Base-by-base conservation (phyloP, 2,888 invertebrate species). In the Tiliacea citrago region DNA sequence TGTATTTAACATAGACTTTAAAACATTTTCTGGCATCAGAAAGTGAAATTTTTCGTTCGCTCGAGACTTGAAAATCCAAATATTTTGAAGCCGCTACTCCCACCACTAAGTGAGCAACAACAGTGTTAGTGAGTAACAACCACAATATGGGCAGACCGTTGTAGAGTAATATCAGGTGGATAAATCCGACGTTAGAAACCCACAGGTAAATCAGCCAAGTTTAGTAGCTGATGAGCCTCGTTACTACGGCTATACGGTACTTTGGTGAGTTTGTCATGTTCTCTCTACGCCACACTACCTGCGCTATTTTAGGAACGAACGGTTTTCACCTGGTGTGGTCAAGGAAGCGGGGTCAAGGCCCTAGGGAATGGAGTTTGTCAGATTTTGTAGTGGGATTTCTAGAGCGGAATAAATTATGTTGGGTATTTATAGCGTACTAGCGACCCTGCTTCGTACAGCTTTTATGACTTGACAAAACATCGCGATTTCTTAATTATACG, bases 181-280 rank as follows among this genome's bases (percentile, higher is more conserved):
- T 90, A 91, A 89, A 90, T 91, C 86, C 78, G 72, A 68, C 70
- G 71, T 24, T 68, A 58, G n/a, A 69, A 74, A 55, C 68, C 73
- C 73, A 80, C 79, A 79, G 85, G 77, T 89, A 87, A 89, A 87
- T 88, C 89, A 89, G 86, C 82, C 74, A 70, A 77, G 77, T 86
- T 86, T 81, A 85, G 70, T 71, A 84, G 76, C 83, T 86, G 84
- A 86, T 84, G 83, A 84, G 79, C n/a, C 70, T 80, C 71, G 74
- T 83, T 85, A 82, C 82, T 84, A 86, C 79, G 70, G 83, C 80
- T 51, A 5, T 84, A 86, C 79, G 77, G 86, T 84, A 86, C 82
- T 84, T 82, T 68, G 78, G 78, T 77, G 77, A 82, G 76, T 80
- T 71, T 86, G 83, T 83, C 82, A 83, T 70, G 75, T 70, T 75